phyloP scores from a whole-genome alignment of 2,797 vertebrate genomes.

The Threskiornis aethiopicus region DNA sequence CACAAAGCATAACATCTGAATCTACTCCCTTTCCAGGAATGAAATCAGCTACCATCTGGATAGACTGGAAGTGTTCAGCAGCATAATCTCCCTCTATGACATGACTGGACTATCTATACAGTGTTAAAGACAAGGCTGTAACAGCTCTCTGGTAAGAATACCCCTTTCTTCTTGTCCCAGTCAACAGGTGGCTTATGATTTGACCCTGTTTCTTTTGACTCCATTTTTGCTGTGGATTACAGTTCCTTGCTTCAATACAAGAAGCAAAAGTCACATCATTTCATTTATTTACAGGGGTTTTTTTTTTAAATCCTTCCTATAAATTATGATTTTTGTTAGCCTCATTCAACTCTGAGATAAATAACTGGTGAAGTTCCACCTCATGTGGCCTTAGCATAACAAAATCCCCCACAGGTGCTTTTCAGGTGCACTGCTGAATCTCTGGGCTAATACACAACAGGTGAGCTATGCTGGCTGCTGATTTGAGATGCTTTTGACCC shows the following conservation, averaged over 20 bases:
- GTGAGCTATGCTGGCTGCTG: not conserved
- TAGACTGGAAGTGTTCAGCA: not conserved
- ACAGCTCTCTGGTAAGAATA: not conserved
- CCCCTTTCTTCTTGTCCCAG: not conserved
- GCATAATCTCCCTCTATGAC: not conserved
- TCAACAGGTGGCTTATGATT: not conserved
- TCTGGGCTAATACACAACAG: not conserved
- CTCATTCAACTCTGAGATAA: not conserved
- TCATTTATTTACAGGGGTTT: accelerated
- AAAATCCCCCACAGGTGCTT: not conserved
- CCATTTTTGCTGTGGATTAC: not conserved
- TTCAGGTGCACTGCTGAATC: not conserved
- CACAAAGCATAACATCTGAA: not conserved
- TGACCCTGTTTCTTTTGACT: not conserved
- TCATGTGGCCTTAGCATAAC: not conserved
- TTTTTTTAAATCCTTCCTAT: not conserved
- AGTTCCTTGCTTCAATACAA: not conserved
- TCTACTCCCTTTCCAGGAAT: not conserved
- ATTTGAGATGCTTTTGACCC: not conserved
- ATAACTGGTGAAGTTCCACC: not conserved
- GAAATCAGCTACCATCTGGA: not conserved
- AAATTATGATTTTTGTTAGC: not conserved
- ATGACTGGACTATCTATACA: not conserved
- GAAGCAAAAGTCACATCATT: not conserved
- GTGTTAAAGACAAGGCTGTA: not conserved